These are phyloP conservation scores for Barypeithes pellucidus DNA, from an alignment of 2,888 invertebrate genomes.

Conservation along the genomic window DNA sequence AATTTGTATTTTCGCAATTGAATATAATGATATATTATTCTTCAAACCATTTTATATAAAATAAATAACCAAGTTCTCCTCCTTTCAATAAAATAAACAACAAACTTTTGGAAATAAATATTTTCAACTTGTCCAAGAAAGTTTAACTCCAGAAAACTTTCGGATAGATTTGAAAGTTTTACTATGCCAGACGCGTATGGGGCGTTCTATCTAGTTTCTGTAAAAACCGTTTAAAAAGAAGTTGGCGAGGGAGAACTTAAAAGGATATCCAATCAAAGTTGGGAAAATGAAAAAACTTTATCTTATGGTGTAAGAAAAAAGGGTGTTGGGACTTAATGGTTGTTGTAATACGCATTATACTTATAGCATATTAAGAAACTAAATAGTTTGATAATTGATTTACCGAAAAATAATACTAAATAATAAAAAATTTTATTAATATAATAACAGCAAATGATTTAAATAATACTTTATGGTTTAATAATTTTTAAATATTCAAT, in stretches of 20 bases:
- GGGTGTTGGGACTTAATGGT: neutral
- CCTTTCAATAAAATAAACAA: constrained; percentile 27
- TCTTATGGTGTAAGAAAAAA: neutral
- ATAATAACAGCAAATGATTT: too few species aligned
- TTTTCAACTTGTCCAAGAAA: constrained; percentile 34
- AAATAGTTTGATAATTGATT: too few species aligned
- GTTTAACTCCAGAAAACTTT: constrained; percentile 28
- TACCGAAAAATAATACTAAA: too few species aligned
- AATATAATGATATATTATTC: neutral
- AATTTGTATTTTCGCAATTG: too few species aligned
- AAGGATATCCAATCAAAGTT: constrained; percentile 43
- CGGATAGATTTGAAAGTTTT: constrained; percentile 41
- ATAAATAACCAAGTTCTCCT: constrained; percentile 19
- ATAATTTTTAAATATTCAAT: too few species aligned
- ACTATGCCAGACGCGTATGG: constrained; percentile 45
- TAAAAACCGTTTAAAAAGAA: constrained; percentile 33
- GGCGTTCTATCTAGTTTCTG: constrained; percentile 37
- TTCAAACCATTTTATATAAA: constrained; percentile 2
- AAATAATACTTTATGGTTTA: too few species aligned
- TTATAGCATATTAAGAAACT: neutral
- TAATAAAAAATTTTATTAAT: too few species aligned
- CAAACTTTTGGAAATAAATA: constrained; percentile 44
- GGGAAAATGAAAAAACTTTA: constrained; percentile 39
- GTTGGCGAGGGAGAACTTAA: constrained; percentile 16
- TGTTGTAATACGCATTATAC: neutral